Conservation (phyloP, 2,888 invertebrate genomes). For the Andrena bicolor region DNA sequence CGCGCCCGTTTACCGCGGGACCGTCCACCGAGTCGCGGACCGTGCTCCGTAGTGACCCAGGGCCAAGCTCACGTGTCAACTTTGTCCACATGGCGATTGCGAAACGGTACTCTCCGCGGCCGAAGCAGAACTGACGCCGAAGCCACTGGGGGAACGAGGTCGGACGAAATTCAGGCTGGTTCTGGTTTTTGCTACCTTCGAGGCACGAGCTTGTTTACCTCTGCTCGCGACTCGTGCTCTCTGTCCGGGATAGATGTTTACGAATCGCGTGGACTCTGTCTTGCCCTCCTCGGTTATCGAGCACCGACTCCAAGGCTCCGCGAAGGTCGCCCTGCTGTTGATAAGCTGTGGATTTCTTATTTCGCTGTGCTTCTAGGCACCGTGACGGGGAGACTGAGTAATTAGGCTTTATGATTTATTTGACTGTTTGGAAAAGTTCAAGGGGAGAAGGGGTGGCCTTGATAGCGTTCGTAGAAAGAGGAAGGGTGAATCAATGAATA, state of each 20-base stretch:
- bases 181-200: background rate
- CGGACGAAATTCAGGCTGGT: constrained; percentile 3
- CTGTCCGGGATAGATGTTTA: background rate
- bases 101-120: constrained; percentile 21
- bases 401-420: no score
- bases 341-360: no score
- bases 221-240: background rate
- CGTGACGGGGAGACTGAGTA: no score
- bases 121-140: constrained; percentile 1
- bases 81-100: constrained; percentile 1
- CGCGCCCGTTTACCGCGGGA: constrained; percentile 6
- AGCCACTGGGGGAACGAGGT: constrained; percentile 7
- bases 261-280: background rate
- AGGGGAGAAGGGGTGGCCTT: no score
- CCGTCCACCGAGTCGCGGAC: background rate
- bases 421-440: no score
- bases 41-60: background rate
- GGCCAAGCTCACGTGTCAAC: constrained; percentile 1
- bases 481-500: no score
- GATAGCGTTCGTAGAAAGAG: no score
- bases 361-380: no score
- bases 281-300: background rate
- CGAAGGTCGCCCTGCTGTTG: no score
- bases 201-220: background rate
- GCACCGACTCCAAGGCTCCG: no score